Conservation (phyloP, 2,113 vertebrate genomes). For the Capra hircus region DNA sequence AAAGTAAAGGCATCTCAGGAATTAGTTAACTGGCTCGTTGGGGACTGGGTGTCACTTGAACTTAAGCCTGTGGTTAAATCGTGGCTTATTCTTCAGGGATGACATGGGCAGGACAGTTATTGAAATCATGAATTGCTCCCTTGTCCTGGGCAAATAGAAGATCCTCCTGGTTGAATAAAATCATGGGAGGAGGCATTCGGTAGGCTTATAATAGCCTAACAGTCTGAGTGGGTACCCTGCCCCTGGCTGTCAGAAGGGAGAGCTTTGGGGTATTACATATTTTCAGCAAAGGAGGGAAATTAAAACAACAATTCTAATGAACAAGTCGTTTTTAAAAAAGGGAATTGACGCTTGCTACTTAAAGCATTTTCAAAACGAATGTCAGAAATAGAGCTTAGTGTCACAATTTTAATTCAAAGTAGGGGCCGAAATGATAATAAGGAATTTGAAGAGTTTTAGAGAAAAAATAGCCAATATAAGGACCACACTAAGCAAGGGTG, state of each 20-base stretch:
- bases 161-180: not conserved
- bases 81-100: conserved; percentile 18
- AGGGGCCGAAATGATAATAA: not conserved
- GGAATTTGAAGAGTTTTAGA: not conserved
- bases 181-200: not conserved
- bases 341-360: not conserved
- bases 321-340: not conserved
- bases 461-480: not conserved
- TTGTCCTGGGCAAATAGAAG: conserved; percentile 73
- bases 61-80: conserved; percentile 1
- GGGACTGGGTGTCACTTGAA: conserved; percentile 25
- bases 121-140: conserved; percentile 81
- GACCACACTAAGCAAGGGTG: not conserved
- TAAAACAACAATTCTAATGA: not conserved
- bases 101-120: conserved; percentile 62
- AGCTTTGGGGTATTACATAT: not conserved
- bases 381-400: not conserved
- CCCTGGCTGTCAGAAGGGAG: not conserved
- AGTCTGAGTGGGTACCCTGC: rapidly evolving
- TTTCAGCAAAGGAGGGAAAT: not conserved
- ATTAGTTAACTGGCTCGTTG: not conserved
- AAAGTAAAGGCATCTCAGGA: not conserved
- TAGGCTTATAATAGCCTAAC: not conserved
- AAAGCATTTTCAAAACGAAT: not conserved
- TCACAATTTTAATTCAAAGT: not conserved